Evolutionary conservation across 2,113 vertebrate species (phyloP).

Genomic region (Phaethornis superciliosus): DNA sequence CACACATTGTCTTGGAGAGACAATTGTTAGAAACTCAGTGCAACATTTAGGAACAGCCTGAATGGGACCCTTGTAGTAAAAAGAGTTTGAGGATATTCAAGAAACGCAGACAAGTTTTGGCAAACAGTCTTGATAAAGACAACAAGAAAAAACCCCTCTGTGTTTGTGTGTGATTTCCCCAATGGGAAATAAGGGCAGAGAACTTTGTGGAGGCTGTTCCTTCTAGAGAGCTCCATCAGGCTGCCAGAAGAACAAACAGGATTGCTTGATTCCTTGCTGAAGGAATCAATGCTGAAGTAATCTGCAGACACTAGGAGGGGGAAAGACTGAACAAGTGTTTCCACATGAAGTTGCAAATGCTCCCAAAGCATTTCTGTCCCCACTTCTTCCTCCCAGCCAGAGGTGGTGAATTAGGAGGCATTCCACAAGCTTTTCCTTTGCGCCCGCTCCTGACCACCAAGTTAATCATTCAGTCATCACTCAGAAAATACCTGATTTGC

Average conservation of each 20-base stretch:
- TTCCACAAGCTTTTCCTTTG: background rate
- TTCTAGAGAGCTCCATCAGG: background rate
- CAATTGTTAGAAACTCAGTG: background rate
- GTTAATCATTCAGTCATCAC: background rate
- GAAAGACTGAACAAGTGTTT: background rate
- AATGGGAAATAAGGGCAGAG: background rate
- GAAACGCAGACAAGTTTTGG: background rate
- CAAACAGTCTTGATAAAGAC: background rate
- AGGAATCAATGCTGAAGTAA: too few species aligned
- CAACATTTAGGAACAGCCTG: background rate
- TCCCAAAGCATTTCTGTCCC: background rate
- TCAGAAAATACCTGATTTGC: background rate
- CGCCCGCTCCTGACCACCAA: background rate
- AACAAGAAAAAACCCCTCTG: background rate
- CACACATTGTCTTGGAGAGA: accelerated
- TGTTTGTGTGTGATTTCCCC: background rate
- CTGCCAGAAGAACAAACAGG: background rate
- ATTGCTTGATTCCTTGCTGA: background rate
- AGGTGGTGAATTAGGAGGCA: background rate
- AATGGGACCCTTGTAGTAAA: background rate
- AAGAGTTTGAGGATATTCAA: background rate
- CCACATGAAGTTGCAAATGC: background rate
- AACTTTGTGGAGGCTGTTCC: background rate
- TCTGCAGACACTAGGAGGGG: background rate
- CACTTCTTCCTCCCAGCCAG: background rate